phyloP scores from a whole-genome alignment of 1,140 invertebrate genomes.

The Grapholita molesta region DNA sequence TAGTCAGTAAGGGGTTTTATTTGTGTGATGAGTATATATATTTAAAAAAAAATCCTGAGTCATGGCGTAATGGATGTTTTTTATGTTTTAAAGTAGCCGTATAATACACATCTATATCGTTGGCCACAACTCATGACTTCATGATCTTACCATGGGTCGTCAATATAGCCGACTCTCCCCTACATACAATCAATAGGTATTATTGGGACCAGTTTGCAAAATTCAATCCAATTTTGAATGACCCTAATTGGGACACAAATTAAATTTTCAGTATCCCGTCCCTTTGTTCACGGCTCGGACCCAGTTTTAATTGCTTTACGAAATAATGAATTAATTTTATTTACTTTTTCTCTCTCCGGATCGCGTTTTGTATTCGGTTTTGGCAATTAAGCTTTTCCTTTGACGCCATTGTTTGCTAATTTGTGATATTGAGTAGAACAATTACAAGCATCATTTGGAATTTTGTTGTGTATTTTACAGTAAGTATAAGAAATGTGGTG shows the following conservation, averaged over 20 bases:
- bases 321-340: slow-evolving; percentile 62
- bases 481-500: too few relatives aligned
- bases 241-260: slow-evolving; percentile 67
- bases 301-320: slow-evolving; percentile 60
- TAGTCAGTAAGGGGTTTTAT: too few relatives aligned
- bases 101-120: too few relatives aligned
- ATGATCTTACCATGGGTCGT: too few relatives aligned
- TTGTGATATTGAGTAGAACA: background rate
- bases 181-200: background rate
- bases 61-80: too few relatives aligned
- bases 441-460: background rate
- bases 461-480: background rate
- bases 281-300: slow-evolving; percentile 59
- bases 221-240: slow-evolving; percentile 63
- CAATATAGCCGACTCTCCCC: too few relatives aligned
- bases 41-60: too few relatives aligned
- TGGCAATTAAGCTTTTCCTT: background rate
- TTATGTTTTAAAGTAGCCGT: too few relatives aligned
- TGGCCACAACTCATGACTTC: too few relatives aligned
- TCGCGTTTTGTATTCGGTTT: background rate
- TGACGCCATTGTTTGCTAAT: background rate
- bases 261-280: slow-evolving; percentile 62
- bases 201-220: background rate
- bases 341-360: slow-evolving; percentile 28
- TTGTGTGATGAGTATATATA: too few relatives aligned